Percentiles rank a stretch among this genome's conserved stretches.
These are phyloP conservation scores for Drosophila mimetica DNA, from an alignment of 2,888 invertebrate species.

Conservation along the genomic window DNA sequence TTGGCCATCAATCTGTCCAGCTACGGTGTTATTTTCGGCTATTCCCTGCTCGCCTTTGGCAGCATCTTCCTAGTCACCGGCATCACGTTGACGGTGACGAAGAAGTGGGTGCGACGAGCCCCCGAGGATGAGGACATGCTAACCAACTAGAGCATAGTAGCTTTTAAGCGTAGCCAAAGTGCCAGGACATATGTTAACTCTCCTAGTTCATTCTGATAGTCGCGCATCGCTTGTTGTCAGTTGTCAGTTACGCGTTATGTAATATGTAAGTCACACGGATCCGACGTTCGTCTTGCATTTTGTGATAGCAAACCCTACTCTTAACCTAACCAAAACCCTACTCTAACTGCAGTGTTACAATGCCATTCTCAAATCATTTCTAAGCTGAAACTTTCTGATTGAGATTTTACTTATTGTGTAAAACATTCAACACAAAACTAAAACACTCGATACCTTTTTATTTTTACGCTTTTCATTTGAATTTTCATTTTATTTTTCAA, in stretches of 20 bases:
- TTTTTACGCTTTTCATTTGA: constrained; percentile 26
- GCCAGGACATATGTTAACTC: constrained; percentile 55
- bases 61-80: constrained; percentile 76
- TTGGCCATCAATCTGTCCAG: constrained; percentile 76
- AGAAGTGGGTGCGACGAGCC: constrained; percentile 75
- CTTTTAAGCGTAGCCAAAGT: constrained; percentile 61
- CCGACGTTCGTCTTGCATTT: constrained; percentile 26
- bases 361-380: not conserved
- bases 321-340: not conserved
- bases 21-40: constrained; percentile 81
- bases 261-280: constrained; percentile 26
- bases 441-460: constrained; percentile 4
- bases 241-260: constrained; percentile 37
- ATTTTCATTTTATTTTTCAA: constrained; percentile 46
- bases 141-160: constrained; percentile 51
- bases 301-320: constrained; percentile 36
- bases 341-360: constrained; percentile 46
- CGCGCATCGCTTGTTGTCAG: constrained; percentile 40
- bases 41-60: constrained; percentile 75
- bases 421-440: not conserved
- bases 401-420: constrained; percentile 9
- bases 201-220: constrained; percentile 59
- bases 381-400: not conserved
- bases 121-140: constrained; percentile 80
- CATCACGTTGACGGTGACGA: constrained; percentile 78